Evolutionary conservation across 2,113 vertebrate genomes (phyloP).

Genomic region (Amphiprion percula): DNA sequence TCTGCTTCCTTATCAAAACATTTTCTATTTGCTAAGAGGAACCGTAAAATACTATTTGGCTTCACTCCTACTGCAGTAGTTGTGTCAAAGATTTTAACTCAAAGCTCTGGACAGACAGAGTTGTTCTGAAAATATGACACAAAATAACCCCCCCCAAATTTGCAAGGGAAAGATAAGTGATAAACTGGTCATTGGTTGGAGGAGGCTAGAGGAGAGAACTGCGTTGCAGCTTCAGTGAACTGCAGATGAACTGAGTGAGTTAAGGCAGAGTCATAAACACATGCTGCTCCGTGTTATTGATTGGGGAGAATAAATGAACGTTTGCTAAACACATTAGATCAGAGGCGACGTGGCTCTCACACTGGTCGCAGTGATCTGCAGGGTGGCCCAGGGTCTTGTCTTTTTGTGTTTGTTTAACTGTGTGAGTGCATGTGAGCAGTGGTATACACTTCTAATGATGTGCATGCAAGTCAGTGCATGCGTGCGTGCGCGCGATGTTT

Average conservation of each 20-base stretch:
- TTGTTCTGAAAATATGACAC: slow-evolving; percentile 64
- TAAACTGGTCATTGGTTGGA: slow-evolving; percentile 49
- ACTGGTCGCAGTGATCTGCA: slow-evolving; percentile 73
- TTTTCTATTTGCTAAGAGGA: slow-evolving; percentile 56
- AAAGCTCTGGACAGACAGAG: slow-evolving; percentile 50
- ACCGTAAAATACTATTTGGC: slow-evolving; percentile 67
- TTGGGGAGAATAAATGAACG: slow-evolving; percentile 79
- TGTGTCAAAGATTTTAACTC: slow-evolving; percentile 56
- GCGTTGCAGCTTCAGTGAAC: slow-evolving; percentile 73
- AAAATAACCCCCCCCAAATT: slow-evolving; percentile 37
- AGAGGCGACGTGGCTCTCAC: slow-evolving; percentile 65
- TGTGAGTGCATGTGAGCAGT: slow-evolving; percentile 25
- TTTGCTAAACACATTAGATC: slow-evolving; percentile 85
- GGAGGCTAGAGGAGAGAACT: slow-evolving; percentile 33
- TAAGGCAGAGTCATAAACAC: slow-evolving; percentile 78
- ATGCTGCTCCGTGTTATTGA: slow-evolving; percentile 78
- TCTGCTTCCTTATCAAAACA: slow-evolving; percentile 74
- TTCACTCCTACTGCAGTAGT: slow-evolving; percentile 42
- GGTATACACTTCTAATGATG: slow-evolving; percentile 34
- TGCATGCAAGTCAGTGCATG: not conserved
- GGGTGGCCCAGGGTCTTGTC: slow-evolving; percentile 67
- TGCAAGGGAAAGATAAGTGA: slow-evolving; percentile 32
- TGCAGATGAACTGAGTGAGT: slow-evolving; percentile 74
- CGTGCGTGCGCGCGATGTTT: not conserved
- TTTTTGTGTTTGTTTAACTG: slow-evolving; percentile 64